Evolutionary conservation across 2,888 invertebrate species (phyloP).

Genomic region (Patella ulyssiponensis): DNA sequence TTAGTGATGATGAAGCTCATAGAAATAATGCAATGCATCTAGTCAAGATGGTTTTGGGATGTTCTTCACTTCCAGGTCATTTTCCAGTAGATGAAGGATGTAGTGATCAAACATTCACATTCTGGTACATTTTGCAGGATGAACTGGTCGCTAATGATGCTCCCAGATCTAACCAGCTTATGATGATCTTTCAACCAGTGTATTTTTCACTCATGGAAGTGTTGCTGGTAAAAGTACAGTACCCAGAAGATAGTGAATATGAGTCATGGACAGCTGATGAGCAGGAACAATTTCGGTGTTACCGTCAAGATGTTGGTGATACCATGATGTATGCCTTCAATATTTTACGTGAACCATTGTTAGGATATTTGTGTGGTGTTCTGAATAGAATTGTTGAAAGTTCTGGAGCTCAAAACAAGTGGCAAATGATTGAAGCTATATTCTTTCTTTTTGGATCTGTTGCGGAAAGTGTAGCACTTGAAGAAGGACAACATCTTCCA

Average conservation of each 20-base stretch:
- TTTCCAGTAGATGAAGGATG: constrained; percentile 91
- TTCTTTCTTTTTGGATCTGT: constrained; percentile 78
- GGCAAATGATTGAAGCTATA: constrained; percentile 77
- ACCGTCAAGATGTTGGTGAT: constrained; percentile 88
- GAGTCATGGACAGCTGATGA: constrained; percentile 76
- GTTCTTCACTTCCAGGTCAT: constrained; percentile 85
- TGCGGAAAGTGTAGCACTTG: constrained; percentile 76
- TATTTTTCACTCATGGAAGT: constrained; percentile 85
- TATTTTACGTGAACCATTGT: constrained; percentile 81
- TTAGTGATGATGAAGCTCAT: constrained; percentile 71
- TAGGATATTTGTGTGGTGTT: constrained; percentile 80
- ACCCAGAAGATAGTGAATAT: constrained; percentile 78
- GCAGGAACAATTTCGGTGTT: constrained; percentile 87
- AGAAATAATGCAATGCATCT: constrained; percentile 77
- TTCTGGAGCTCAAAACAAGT: constrained; percentile 45
- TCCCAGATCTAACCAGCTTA: constrained; percentile 73
- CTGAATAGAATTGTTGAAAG: constrained; percentile 70
- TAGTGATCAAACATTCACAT: constrained; percentile 88
- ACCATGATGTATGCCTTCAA: constrained; percentile 90
- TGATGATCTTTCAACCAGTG: constrained; percentile 81
- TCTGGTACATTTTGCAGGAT: constrained; percentile 90
- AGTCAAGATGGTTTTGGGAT: constrained; percentile 83
- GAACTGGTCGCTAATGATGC: constrained; percentile 76
- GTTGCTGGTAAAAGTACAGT: constrained; percentile 85
- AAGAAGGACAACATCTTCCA: constrained; percentile 76